Conservation (phyloP, 1,140 invertebrate species). For the Drosophila kanapiae region DNA sequence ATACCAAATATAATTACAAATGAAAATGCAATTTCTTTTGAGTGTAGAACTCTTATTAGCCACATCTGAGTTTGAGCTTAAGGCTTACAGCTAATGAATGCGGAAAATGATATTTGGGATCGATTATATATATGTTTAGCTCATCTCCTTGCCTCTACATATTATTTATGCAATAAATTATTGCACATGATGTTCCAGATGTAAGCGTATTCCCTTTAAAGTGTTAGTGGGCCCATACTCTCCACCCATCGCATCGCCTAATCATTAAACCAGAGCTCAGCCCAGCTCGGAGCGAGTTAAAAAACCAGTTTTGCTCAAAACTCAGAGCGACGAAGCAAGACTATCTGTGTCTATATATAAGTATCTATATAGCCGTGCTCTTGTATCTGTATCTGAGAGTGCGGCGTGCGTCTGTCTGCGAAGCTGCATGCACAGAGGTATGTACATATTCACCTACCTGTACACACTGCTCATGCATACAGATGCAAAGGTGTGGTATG, state of each 20-base stretch:
- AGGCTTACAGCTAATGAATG: neutral
- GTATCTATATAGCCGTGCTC: conserved; percentile 13
- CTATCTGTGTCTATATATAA: conserved; percentile 23
- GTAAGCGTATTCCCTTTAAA: conserved; percentile 10
- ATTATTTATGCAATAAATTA: neutral
- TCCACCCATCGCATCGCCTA: conserved; percentile 31
- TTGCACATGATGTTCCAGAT: neutral
- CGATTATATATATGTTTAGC: neutral
- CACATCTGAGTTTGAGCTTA: neutral
- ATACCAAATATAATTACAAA: neutral
- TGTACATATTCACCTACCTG: neutral
- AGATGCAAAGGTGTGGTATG: conserved; percentile 18
- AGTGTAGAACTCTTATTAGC: neutral
- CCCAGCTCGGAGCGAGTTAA: conserved; percentile 6
- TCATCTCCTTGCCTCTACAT: neutral
- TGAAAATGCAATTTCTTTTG: no score
- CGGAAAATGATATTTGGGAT: neutral
- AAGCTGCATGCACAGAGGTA: conserved; percentile 20
- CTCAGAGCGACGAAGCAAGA: conserved; percentile 25
- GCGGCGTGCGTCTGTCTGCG: conserved; percentile 10
- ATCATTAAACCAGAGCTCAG: conserved; percentile 37
- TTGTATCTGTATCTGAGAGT: conserved; percentile 7
- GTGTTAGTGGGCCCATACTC: conserved; percentile 11
- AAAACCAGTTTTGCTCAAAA: conserved; percentile 9
- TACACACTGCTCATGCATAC: conserved; percentile 5